phyloP scores from a whole-genome alignment of 1,140 invertebrate species.

The Drosophila obscura region DNA sequence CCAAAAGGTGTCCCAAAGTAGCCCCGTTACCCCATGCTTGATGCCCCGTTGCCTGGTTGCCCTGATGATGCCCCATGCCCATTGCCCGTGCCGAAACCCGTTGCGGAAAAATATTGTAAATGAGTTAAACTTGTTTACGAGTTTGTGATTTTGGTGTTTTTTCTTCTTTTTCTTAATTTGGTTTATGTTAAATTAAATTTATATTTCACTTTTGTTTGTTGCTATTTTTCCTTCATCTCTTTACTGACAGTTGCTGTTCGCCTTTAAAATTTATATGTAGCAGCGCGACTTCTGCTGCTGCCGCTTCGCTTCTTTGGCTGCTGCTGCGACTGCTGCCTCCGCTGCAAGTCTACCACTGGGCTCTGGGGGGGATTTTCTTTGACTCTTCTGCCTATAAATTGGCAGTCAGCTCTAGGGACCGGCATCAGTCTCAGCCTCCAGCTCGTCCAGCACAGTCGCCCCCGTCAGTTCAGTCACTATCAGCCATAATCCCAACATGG shows the following conservation, averaged over 20 bases:
- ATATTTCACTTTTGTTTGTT: conserved; percentile 48
- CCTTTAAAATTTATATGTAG: conserved; percentile 3
- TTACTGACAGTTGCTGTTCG: conserved; percentile 24
- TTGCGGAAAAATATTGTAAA: conserved; percentile 67
- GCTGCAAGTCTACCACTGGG: conserved; percentile 18
- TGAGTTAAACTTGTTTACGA: conserved; percentile 74
- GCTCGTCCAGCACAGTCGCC: conserved; percentile 74
- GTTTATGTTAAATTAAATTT: conserved; percentile 39
- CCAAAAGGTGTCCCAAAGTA: conserved; percentile 47
- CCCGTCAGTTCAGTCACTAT: conserved; percentile 18
- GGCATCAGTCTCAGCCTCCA: conserved; percentile 81
- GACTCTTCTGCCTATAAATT: conserved; percentile 74
- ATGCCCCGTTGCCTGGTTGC: too few relatives aligned
- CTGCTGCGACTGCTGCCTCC: background rate
- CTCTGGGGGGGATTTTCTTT: conserved; percentile 48
- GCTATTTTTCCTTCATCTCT: conserved; percentile 33
- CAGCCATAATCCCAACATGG: conserved; percentile 56
- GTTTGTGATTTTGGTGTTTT: conserved; percentile 26
- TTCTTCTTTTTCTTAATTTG: conserved; percentile 13
- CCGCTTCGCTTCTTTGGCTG: conserved; percentile 6
- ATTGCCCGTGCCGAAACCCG: conserved; percentile 32
- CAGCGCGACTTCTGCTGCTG: background rate
- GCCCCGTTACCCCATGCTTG: conserved; percentile 7
- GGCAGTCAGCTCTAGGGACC: conserved; percentile 68
- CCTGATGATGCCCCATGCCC: background rate